These are phyloP conservation scores for Palythoa heliodiscus DNA, from an alignment of 92 coral and sea anemone genomes.

Conservation along the genomic window DNA sequence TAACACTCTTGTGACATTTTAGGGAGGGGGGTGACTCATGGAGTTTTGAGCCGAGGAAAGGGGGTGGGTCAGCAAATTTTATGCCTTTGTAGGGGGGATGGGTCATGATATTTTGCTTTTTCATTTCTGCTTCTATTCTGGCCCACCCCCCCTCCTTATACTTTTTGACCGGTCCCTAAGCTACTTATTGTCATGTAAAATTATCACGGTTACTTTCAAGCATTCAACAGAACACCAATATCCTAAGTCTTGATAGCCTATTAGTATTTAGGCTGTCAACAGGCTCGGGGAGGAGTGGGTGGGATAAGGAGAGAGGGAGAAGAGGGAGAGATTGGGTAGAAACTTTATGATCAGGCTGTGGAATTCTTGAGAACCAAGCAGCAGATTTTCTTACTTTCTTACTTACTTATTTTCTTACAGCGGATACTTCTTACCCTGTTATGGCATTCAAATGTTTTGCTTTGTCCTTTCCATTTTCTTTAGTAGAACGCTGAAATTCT, in stretches of 20 bases:
- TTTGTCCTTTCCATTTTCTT: neutral
- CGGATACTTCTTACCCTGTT: neutral
- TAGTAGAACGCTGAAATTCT: neutral
- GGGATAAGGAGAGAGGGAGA: neutral
- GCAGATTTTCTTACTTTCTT: too few relatives aligned
- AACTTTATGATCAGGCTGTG: neutral
- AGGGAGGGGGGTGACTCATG: too few relatives aligned
- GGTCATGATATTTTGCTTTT: too few relatives aligned
- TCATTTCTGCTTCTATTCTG: too few relatives aligned
- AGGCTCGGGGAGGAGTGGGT: neutral
- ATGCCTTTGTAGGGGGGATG: too few relatives aligned
- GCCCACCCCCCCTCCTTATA: too few relatives aligned
- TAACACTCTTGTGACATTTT: too few relatives aligned
- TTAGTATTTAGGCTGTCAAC: neutral
- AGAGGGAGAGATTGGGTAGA: neutral
- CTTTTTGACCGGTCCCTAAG: too few relatives aligned
- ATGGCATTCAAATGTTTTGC: neutral
- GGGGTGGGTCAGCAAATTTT: too few relatives aligned
- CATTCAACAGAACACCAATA: neutral
- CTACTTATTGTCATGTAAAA: neutral
- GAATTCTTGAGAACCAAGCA: neutral
- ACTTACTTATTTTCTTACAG: too few relatives aligned
- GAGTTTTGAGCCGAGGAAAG: too few relatives aligned
- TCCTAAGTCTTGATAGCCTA: neutral
- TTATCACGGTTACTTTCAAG: neutral